Evolutionary conservation across 1,140 invertebrate genomes (phyloP).

Genomic region (Muscidifurax raptorellus): DNA sequence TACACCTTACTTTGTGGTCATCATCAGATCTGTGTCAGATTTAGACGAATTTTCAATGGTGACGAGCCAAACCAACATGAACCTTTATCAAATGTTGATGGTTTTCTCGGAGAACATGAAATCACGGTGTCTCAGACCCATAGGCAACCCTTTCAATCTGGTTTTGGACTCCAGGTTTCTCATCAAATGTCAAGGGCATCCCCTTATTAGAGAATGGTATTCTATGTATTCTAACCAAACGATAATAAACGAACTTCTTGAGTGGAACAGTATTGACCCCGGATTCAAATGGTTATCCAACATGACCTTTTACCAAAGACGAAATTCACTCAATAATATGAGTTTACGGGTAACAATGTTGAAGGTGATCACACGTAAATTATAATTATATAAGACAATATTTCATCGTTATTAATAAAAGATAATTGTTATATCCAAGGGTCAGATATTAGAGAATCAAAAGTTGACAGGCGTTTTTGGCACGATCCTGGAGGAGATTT

Average conservation of each 20-base stretch:
- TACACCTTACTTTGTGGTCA: background rate
- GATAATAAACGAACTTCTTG: background rate
- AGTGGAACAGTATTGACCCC: background rate
- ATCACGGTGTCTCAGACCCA: background rate
- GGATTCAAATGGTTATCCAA: background rate
- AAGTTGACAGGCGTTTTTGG: background rate
- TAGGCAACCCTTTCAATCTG: constrained; percentile 22
- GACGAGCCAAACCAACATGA: background rate
- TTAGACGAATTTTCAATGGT: background rate
- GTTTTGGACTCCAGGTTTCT: background rate
- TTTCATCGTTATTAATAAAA: background rate
- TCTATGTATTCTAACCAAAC: background rate
- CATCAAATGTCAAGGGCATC: background rate
- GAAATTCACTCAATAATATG: constrained; percentile 3
- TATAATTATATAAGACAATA: background rate
- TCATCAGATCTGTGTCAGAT: background rate
- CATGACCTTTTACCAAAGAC: background rate
- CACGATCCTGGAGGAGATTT: background rate
- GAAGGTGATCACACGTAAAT: background rate
- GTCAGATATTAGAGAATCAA: background rate
- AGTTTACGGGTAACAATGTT: background rate
- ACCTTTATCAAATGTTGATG: background rate
- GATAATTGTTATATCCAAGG: background rate
- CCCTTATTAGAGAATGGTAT: constrained; percentile 13
- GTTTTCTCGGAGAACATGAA: background rate